Evolutionary conservation across 2,888 invertebrate genomes (phyloP).

Genomic region (Dynastes grantii): DNA sequence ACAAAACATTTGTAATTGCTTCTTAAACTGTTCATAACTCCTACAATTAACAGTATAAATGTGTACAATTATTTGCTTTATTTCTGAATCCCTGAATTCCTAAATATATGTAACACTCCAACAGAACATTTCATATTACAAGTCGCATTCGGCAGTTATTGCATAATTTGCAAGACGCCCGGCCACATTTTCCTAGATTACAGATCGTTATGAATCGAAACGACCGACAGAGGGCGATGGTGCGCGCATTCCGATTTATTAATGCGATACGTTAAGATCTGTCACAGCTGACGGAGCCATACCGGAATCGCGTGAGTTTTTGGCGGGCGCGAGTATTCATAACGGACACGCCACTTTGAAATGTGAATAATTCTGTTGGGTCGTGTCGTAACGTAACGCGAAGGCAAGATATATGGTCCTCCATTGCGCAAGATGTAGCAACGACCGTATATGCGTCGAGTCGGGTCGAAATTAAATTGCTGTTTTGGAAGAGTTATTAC

Average conservation of each 20-base stretch:
- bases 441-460: background rate
- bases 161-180: too few relatives aligned
- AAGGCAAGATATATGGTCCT: background rate
- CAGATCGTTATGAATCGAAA: background rate
- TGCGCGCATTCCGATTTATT: slow-evolving; percentile 15
- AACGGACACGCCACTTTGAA: slow-evolving; percentile 1
- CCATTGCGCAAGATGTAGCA: background rate
- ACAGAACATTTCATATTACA: background rate
- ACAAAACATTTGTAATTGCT: too few relatives aligned
- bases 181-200: background rate
- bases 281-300: background rate
- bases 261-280: slow-evolving; percentile 29
- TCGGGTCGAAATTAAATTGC: slow-evolving; percentile 7
- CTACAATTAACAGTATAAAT: too few relatives aligned
- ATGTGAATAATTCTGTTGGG: slow-evolving; percentile 2
- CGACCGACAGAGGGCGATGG: background rate
- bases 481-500: slow-evolving; percentile 7
- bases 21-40: too few relatives aligned
- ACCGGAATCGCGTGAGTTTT: background rate
- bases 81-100: too few relatives aligned
- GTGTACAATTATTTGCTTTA: too few relatives aligned
- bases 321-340: background rate
- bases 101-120: background rate
- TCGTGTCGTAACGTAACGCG: background rate
- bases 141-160: background rate